Evolutionary conservation across 2,888 invertebrate genomes (phyloP), one percentile per base, ranked within the genome.

Genomic region (Selenia dentaria): DNA sequence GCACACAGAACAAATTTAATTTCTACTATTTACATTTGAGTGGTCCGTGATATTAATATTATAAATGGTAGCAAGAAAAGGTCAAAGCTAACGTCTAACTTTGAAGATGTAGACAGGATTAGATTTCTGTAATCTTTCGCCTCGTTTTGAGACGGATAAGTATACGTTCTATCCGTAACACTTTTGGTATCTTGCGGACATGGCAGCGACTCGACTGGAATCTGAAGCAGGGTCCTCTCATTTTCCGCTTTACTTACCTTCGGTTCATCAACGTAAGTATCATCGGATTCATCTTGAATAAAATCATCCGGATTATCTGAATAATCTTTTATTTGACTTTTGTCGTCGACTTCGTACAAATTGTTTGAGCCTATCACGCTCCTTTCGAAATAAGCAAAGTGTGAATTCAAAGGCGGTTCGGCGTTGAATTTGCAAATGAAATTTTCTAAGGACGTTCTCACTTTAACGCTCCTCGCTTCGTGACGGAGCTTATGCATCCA

Each of bases 401-500:
- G 87, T 51, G 85, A 79, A 70, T 79, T 84, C 51, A 79, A 64
- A 44, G 82, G 68, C 34, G 83, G 79, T 51, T 83, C 80, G 25
- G 73, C 67, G 65, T 92, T 94, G 71, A 94, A 91, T 78, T 93
- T 92, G 82, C 96, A 96, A 66, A 93, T 92, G 71, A 96, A 92
- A 74, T 94, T 93, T 74, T 95, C 95, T 52, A 96, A 91, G 46
- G 94, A 92, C 62, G 93, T 93, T 64, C 93, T 92, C 61, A 96
- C 92, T 80, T 93, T 92, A 52, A 92, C 88, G 81, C 94, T 95
- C 77, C 93, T 93, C 56, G 96, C 95, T 72, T 95, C 95, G 80
- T 95, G 94, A 54, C 93, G 92, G 57, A 96, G 91, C 57, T 92
- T 93, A 87, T 95, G 94, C 89, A 96, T 93, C 96, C 96, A 96